Base-by-base conservation (phyloP, 2,797 vertebrate genomes). In the Remorina albescens region DNA sequence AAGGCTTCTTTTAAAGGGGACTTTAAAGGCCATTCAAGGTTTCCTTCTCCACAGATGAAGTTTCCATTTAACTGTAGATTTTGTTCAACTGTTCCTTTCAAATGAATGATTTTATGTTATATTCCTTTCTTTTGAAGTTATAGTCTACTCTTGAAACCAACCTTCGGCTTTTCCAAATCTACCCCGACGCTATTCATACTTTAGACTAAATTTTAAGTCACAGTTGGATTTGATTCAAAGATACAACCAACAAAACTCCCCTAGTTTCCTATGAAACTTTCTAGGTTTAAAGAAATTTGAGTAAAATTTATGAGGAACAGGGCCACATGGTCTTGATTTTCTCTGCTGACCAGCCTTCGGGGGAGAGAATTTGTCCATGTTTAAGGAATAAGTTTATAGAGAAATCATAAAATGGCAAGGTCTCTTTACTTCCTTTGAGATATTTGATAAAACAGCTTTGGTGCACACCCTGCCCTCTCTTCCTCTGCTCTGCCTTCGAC, bases 241-340 rank as follows among this genome's bases (percentile, higher is more conserved):
- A 57, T 36, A 2, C 39, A 58, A 44, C 8, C 25, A 39, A 19
- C 16, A 46, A 57, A 66, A 64, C 55, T 32, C 6, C 16, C 21
- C 1, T 39, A 30, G 59, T 74, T 69, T 75, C 37, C 6, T 4
- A 12, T 72, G 58, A 75, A 85, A 71, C 41, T 1, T 82, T 75
- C 60, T 74, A 79, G 64, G 62, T 82, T 77, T 50, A 30, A 62
- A 58, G 76, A 81, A 65, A 76, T 75, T 51, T 26, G 53, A 16
- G 26, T 28, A 5, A 47, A 23, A 30, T 32, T 67, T 47, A n/a
- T n/a, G 11, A 64, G 16, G 21, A 36, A 26, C 12, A 46, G 16
- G n/a, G 16, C 56, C 82, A 83, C 57, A 53, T 82, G 78, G 81
- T 78, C 28, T 61, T 58, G 61, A 63, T 86, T 81, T 78, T 65